A percentile compares a stretch with the other conserved stretches of the same genome.
These are phyloP conservation scores for Noctua fimbriata DNA, from an alignment of 2,888 invertebrate species.

Conservation along the genomic window DNA sequence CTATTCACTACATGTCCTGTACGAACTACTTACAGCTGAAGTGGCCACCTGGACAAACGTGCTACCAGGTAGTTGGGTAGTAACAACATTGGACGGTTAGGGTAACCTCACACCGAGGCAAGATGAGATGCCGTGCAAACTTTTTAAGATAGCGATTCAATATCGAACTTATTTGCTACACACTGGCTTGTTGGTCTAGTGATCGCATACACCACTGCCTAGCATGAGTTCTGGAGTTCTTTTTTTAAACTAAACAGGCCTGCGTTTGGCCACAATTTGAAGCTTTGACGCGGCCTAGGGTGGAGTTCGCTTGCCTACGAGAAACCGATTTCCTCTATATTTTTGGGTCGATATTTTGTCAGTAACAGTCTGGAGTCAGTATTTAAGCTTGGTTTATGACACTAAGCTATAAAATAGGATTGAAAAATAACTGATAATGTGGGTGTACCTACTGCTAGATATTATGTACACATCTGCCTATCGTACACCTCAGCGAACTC, in stretches of 20 bases:
- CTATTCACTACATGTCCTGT: slow-evolving; percentile 30
- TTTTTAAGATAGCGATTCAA: not conserved
- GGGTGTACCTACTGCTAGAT: not conserved
- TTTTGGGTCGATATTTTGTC: not conserved
- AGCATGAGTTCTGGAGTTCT: not conserved
- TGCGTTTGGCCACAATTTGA: not conserved
- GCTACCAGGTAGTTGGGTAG: slow-evolving; percentile 1
- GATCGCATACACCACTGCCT: too few species aligned
- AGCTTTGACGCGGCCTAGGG: not conserved
- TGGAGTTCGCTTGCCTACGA: not conserved
- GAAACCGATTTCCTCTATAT: not conserved
- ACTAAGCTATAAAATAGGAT: not conserved
- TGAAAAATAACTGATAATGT: not conserved
- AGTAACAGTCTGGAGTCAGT: not conserved
- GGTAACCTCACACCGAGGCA: not conserved
- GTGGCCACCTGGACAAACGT: slow-evolving; percentile 44
- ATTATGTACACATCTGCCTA: not conserved
- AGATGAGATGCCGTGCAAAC: not conserved
- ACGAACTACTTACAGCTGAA: slow-evolving; percentile 34
- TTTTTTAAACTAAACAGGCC: not conserved
- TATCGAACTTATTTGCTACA: not conserved
- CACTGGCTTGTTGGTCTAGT: not conserved
- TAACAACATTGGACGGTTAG: slow-evolving; percentile 13
- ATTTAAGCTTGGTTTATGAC: not conserved
- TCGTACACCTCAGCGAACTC: not conserved